Evolutionary conservation across 2,888 invertebrate genomes (phyloP).

Genomic region (Hypolimnas misippus): DNA sequence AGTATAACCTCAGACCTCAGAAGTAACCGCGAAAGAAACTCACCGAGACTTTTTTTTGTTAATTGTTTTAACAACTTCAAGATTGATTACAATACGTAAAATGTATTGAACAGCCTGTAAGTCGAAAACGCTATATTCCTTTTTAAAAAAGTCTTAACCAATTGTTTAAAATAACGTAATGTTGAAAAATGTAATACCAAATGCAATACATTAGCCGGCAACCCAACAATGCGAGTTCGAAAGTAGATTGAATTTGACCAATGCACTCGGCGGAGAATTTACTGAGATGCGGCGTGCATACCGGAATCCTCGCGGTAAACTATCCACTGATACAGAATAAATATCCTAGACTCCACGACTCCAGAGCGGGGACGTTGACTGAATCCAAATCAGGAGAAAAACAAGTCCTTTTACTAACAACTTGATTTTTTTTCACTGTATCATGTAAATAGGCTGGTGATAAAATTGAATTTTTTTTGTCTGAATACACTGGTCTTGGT

Average conservation of each 20-base stretch:
- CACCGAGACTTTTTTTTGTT: no score
- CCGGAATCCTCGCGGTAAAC: conserved; percentile 43
- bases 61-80: no score
- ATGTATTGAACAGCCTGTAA: no score
- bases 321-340: conserved; percentile 65
- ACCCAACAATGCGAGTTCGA: conserved; percentile 16
- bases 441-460: no score
- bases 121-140: no score
- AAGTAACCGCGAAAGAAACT: no score
- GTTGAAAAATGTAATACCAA: conserved; percentile 16
- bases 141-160: no score
- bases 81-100: no score
- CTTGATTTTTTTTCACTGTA: conserved; percentile 7
- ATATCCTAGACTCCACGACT: conserved; percentile 51
- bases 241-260: conserved; percentile 28
- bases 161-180: neutral
- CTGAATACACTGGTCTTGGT: no score
- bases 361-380: conserved; percentile 28
- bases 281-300: conserved; percentile 28
- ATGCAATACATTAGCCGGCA: conserved; percentile 14
- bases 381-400: conserved; percentile 31
- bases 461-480: no score
- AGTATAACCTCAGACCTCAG: no score
- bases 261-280: conserved; percentile 23
- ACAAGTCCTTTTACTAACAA: conserved; percentile 8